Evolutionary conservation across 2,888 invertebrate genomes (phyloP).

Genomic region (Tenthredo scrophulariae): DNA sequence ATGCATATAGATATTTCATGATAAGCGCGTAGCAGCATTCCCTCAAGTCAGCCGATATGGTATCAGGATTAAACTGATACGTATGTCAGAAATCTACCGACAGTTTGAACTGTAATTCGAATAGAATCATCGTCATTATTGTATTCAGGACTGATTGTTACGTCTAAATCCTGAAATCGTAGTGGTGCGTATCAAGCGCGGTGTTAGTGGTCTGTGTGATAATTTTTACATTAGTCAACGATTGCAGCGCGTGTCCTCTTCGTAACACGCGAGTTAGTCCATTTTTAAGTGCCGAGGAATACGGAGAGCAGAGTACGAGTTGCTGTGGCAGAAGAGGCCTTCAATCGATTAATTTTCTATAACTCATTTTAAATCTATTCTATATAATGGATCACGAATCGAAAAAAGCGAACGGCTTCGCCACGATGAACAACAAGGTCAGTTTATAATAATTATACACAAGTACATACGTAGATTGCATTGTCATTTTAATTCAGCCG

Average conservation of each 20-base stretch:
- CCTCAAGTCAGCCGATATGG: neutral
- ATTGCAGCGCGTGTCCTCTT: constrained; percentile 12
- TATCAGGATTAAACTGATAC: constrained; percentile 2
- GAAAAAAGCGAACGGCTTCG: neutral
- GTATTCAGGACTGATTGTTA: neutral
- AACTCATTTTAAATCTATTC: neutral
- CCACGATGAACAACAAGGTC: constrained; percentile 26
- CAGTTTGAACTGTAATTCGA: neutral
- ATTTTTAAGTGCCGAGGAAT: constrained; percentile 28
- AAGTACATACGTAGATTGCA: neutral
- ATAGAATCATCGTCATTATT: neutral
- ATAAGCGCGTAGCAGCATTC: neutral
- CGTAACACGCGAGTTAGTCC: constrained; percentile 20
- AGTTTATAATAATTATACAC: constrained; percentile 16
- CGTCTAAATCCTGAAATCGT: neutral
- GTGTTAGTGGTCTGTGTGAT: neutral
- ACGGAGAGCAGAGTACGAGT: neutral
- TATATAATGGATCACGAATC: constrained; percentile 14
- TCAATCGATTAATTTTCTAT: neutral
- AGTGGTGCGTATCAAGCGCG: neutral
- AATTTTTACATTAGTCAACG: constrained; percentile 3
- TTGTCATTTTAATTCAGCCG: neutral
- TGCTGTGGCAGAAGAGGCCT: neutral
- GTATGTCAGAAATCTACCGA: neutral
- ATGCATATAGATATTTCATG: neutral